Evolutionary conservation across 2,888 invertebrate genomes (phyloP).

Genomic region (Rhagonycha fulva): DNA sequence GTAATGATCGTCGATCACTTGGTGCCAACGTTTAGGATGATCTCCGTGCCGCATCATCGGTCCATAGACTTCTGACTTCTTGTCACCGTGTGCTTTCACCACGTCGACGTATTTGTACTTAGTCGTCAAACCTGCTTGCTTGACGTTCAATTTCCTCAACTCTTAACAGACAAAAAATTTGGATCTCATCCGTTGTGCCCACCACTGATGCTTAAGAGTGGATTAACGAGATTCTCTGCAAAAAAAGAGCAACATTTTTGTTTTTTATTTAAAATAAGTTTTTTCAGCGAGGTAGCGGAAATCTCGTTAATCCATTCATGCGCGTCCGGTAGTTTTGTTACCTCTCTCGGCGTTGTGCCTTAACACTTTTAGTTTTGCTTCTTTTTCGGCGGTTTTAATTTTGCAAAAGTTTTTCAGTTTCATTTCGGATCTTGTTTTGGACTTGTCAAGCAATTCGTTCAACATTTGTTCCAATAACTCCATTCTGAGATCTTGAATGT

Average conservation of each 20-base stretch:
- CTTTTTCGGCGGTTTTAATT: constrained; percentile 60
- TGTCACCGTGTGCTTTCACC: constrained; percentile 59
- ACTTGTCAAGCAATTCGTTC: constrained; percentile 58
- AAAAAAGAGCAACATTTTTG: too few species aligned
- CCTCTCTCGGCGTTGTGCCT: constrained; percentile 59
- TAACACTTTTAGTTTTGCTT: constrained; percentile 62
- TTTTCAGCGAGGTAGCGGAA: too few species aligned
- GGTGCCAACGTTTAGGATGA: constrained; percentile 66
- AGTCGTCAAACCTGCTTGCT: constrained; percentile 49
- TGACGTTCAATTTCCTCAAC: constrained; percentile 57
- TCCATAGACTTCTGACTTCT: constrained; percentile 66
- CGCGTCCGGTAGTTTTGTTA: constrained; percentile 31
- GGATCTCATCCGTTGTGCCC: too few species aligned
- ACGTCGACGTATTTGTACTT: constrained; percentile 56
- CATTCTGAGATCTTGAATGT: constrained; percentile 69
- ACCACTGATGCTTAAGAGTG: too few species aligned
- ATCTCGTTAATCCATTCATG: too few species aligned
- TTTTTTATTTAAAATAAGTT: too few species aligned
- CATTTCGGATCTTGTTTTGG: constrained; percentile 53
- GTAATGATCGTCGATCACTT: constrained; percentile 52
- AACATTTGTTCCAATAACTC: constrained; percentile 70
- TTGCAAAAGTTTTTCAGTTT: constrained; percentile 60
- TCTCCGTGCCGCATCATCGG: constrained; percentile 68
- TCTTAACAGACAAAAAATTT: constrained; percentile 39
- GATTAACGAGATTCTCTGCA: too few species aligned